Percentiles rank a stretch among this genome's conserved stretches.
Conservation (phyloP, 2,888 invertebrate species). For the Artemia sp. region DNA sequence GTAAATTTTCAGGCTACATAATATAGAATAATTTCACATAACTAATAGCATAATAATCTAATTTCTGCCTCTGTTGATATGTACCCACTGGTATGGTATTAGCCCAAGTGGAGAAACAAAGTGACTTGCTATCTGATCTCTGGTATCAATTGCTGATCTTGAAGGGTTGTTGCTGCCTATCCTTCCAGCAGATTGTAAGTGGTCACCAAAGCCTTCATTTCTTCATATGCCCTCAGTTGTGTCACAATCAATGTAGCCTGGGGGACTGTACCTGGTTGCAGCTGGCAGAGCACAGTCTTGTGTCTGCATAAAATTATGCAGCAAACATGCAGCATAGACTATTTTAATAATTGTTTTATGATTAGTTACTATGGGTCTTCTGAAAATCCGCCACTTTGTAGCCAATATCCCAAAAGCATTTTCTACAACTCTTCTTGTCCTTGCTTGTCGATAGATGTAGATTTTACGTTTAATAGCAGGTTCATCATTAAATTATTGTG, state of each 20-base stretch:
- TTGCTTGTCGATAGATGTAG: constrained; percentile 25
- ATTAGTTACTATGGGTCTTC: constrained; percentile 17
- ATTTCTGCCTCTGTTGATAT: neutral
- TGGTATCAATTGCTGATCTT: neutral
- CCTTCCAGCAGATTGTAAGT: neutral
- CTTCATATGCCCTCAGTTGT: neutral
- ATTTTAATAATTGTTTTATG: constrained; percentile 19
- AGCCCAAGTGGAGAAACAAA: neutral
- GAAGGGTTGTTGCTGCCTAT: neutral
- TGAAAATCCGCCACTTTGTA: constrained; percentile 23
- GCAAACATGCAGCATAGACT: constrained; percentile 22
- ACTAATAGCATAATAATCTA: too few relatives aligned
- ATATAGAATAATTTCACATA: too few relatives aligned
- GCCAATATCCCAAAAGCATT: constrained; percentile 26
- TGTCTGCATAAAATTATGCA: constrained; percentile 22
- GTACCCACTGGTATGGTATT: neutral
- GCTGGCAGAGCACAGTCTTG: neutral
- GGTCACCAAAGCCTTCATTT: neutral
- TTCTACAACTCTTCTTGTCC: constrained; percentile 24
- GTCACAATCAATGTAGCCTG: neutral
- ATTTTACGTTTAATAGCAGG: constrained; percentile 20
- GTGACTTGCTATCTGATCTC: neutral
- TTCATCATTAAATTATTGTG: constrained; percentile 15
- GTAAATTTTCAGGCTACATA: too few relatives aligned
- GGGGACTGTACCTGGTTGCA: neutral